phyloP scores from a whole-genome alignment of 2,797 vertebrate species.

The Sebastes cheni region DNA sequence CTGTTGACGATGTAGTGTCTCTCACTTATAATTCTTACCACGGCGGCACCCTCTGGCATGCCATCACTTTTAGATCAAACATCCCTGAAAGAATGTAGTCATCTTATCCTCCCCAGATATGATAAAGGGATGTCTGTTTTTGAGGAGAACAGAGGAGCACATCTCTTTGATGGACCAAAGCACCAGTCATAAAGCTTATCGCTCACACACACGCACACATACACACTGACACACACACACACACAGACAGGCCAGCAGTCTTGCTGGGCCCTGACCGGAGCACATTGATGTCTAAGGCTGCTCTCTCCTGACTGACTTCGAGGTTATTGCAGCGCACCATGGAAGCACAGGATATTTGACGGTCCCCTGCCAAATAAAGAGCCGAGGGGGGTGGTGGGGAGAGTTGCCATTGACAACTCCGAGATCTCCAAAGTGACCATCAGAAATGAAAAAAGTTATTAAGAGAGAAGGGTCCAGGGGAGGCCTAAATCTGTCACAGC shows the following conservation, averaged over 20 bases:
- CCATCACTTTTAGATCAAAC: conserved; percentile 65
- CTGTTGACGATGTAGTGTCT: neutral
- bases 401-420: conserved; percentile 72
- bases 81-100: conserved; percentile 57
- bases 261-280: conserved; percentile 46
- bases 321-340: conserved; percentile 71
- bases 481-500: conserved; percentile 65
- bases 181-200: conserved; percentile 72
- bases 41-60: conserved; percentile 40
- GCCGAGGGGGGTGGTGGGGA: conserved; percentile 2
- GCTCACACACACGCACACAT: neutral
- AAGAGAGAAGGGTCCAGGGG: conserved; percentile 52
- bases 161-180: conserved; percentile 72
- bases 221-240: conserved; percentile 16
- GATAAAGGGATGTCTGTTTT: conserved; percentile 70
- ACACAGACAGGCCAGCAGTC: conserved; percentile 28
- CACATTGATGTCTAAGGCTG: conserved; percentile 63
- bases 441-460: conserved; percentile 62
- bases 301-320: conserved; percentile 56
- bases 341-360: conserved; percentile 77
- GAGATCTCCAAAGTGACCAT: conserved; percentile 67
- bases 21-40: conserved; percentile 47
- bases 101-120: conserved; percentile 68
- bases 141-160: conserved; percentile 57
- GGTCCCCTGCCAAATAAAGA: conserved; percentile 67